Evolutionary conservation across 2,797 vertebrate species (phyloP), one percentile per base, ranked within the genome.

Genomic region (Notolepis coatsorum): DNA sequence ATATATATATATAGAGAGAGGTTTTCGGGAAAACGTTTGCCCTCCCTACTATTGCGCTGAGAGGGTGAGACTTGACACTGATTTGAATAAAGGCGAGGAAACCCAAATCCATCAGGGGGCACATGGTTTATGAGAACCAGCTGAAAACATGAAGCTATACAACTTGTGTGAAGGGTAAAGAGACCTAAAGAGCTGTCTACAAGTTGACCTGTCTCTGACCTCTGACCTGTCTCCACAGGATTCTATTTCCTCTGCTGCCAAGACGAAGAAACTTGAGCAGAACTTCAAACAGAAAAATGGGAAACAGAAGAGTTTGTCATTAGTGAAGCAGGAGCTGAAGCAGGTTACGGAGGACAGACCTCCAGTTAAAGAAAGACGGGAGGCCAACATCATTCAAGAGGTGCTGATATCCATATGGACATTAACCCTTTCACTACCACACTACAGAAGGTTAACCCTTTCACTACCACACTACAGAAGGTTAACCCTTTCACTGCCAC

Each of bases 271-370:
- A 27, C 38, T 67, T 21, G 67, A 77, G 15, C 60, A 82, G 50
- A 83, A 75, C 25, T 55, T 68, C n/a, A 71, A 46, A n/a, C 28
- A 23, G 78, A 77, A 10, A 72, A 33, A 10, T 86, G 77, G 58
- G 63, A 76, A 9, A 62, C 56, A 10, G 79, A 83, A 33, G 52
- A 0, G 1, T 38, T 64, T 61, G 51, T 75, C 4, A 57, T 41
- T 39, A n/a, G 47, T 31, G 59, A 39, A 7, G 12, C 41, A 74
- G 1, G 54, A 84, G 6, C 24, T 33, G 30, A 62, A 51, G 6
- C 12, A 55, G 15, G 58, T 77, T 27, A 10, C 31, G 4, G 51
- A 53, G 1, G 27, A 69, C 37, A 5, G 4, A 68, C 18, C 10
- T 17, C 33, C 7, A 49, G 37, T n/a, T n/a, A n/a, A 39, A 53